Conservation (phyloP, 92 coral and sea anemone genomes). For the Epizoanthus ramosus region DNA sequence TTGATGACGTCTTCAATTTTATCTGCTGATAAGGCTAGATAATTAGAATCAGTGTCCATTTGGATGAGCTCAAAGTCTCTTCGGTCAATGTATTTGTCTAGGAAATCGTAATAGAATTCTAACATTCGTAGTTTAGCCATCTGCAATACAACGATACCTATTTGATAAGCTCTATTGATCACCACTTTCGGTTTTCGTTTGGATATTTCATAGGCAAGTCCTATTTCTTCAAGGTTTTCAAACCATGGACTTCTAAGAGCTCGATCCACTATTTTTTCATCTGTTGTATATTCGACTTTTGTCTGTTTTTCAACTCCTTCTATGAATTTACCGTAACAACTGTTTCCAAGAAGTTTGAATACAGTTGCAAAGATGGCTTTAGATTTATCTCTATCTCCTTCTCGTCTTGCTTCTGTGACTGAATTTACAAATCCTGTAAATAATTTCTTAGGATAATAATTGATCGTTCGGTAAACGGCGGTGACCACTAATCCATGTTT, state of each 20-base stretch:
- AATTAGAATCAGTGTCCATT: slow-evolving; percentile 52
- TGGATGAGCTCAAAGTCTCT: slow-evolving; percentile 48
- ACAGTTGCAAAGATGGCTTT: neutral
- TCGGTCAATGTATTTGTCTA: slow-evolving; percentile 18
- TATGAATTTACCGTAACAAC: slow-evolving; percentile 11
- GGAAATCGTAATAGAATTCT: slow-evolving; percentile 45
- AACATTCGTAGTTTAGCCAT: slow-evolving; percentile 47
- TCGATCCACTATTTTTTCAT: neutral
- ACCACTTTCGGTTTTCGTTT: neutral
- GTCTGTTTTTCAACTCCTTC: slow-evolving; percentile 28
- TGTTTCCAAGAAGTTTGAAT: neutral
- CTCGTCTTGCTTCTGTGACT: neutral
- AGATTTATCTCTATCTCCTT: neutral
- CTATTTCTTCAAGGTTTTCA: slow-evolving; percentile 20
- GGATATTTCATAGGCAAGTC: slow-evolving; percentile 23
- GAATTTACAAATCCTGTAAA: neutral
- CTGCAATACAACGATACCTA: slow-evolving; percentile 51
- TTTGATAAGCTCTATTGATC: slow-evolving; percentile 47
- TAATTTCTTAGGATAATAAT: neutral
- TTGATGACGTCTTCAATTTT: neutral
- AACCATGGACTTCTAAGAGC: neutral
- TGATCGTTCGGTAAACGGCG: neutral
- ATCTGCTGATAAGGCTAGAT: neutral
- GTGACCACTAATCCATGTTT: slow-evolving; percentile 10
- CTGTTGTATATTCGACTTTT: neutral